Base-by-base conservation (phyloP, 2,888 invertebrate species). In the Orchesella flavescens region DNA sequence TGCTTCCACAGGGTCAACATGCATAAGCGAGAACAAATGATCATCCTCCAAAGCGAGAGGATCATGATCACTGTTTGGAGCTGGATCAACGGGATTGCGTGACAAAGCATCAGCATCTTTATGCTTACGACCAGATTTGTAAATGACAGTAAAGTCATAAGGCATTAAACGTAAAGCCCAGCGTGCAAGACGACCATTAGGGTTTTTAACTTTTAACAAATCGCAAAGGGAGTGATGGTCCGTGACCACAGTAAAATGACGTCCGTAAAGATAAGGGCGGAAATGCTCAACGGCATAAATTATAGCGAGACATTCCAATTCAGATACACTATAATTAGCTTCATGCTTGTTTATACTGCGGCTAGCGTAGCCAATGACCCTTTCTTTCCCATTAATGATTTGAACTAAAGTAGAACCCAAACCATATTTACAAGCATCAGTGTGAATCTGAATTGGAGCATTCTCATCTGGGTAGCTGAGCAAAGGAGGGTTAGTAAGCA, bases 301-400 rank as follows among this genome's bases (percentile, higher is more conserved):
- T 46, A 89, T 89, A 0, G 90, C 90, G 7, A 91, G 83, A 0
- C 89, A 89, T 83, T 90, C 91, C 23, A 90, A 76, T 44, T 91
- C 90, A 24, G 90, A 89, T 0, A 89, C 89, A 17, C 89, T 89
- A 77, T 90, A 90, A 21, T 87, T 89, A 12, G 87, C 80, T 87
- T 90, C 90, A 0, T 89, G 88, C 0, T 81, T 85, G 0, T 89
- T 89, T 9, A 89, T 89, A 53, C 63, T 49, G 1, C 80, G 61
- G 5, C 66, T 72, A 0, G 79, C 24, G 59, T 74, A 84, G 15
- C 63, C 84, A n/a, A 84, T 61, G 3, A 73, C 73, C 66, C 57
- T 46, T 69, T 74, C 81, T 34, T 55, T 17, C 15, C 57, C 75
- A 19, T 80, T 43, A n/a, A 63, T 53, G 0, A 53, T 34, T 34